Evolutionary conservation across 2,888 invertebrate species (phyloP), one percentile per base, ranked within the genome.

Genomic region (Ectobius pallidus): DNA sequence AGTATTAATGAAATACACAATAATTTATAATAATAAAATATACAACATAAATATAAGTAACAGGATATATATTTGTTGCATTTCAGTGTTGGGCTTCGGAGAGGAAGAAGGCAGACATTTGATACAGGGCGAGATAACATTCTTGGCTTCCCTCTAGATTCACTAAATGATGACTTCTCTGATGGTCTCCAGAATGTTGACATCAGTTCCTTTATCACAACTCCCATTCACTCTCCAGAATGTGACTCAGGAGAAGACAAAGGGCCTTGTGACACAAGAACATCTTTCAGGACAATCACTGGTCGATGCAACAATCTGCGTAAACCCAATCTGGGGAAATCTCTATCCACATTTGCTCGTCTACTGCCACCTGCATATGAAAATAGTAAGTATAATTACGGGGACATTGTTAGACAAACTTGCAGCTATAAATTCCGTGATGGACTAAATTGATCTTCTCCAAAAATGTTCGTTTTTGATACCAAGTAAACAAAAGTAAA

Each of bases 281-380:
- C 80, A 69, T 78, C 80, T 7, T 83, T 79, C 76, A 86, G 94
- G 77, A 90, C 91, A 0, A 88, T 91, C 74, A 92, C 93, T 0
- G 96, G 96, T 0, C 91, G 92, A 78, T 96, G 96, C 80, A 96
- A 96, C 80, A 96, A 96, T 80, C 82, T 96, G 67, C 87, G 92
- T 39, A 92, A 94, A 80, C 94, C 95, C 0, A 89, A 87, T 72
- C 88, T 92, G 79, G 96, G 95, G 20, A 93, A 94, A 80, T 91
- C 94, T 78, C 85, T 96, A 79, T 93, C 94, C 0, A 92, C 93
- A 0, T 95, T 96, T 80, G 91, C 93, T 0, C 88, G 96, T 77
- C 84, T 96, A 73, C 81, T 96, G 74, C 94, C 95, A 0, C 92
- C 95, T 1, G 91, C 90, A 71, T 96, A 96, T 82, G 94, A 95